Conservation (phyloP, 2,113 vertebrate genomes). For the Benitochromis conjunctus region DNA sequence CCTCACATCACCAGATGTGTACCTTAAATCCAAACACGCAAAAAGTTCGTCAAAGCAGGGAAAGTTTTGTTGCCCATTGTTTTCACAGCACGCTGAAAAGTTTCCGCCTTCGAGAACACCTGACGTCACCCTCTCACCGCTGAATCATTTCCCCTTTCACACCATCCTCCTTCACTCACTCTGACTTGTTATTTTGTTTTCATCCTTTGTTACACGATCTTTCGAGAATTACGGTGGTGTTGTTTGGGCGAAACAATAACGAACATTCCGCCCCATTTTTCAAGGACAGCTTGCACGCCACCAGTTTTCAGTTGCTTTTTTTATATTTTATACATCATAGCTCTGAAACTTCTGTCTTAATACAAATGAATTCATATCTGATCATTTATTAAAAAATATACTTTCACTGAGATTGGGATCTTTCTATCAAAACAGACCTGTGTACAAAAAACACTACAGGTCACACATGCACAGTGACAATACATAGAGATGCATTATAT, state of each 20-base stretch:
- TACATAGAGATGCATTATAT: background rate
- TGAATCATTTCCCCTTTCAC: slow-evolving; percentile 39
- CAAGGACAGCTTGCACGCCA: background rate
- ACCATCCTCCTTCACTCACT: slow-evolving; percentile 2
- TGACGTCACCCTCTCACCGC: slow-evolving; percentile 24
- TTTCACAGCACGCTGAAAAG: background rate
- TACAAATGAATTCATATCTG: background rate
- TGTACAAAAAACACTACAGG: background rate
- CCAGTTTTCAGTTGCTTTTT: background rate
- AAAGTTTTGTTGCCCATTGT: background rate
- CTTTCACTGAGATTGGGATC: background rate
- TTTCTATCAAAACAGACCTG: background rate
- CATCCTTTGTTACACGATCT: background rate
- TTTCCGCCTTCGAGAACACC: background rate
- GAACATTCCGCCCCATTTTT: background rate
- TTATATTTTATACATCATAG: background rate
- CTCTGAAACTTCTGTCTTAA: background rate
- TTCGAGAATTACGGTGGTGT: slow-evolving; percentile 16
- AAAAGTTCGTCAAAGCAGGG: background rate
- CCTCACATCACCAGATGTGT: slow-evolving; percentile 89
- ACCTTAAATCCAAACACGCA: slow-evolving; percentile 68
- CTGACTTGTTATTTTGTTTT: background rate
- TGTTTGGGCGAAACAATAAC: slow-evolving; percentile 6
- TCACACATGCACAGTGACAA: background rate
- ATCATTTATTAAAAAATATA: background rate